Base-by-base conservation (phyloP, 2,888 invertebrate genomes). In the Brenthis hecate region DNA sequence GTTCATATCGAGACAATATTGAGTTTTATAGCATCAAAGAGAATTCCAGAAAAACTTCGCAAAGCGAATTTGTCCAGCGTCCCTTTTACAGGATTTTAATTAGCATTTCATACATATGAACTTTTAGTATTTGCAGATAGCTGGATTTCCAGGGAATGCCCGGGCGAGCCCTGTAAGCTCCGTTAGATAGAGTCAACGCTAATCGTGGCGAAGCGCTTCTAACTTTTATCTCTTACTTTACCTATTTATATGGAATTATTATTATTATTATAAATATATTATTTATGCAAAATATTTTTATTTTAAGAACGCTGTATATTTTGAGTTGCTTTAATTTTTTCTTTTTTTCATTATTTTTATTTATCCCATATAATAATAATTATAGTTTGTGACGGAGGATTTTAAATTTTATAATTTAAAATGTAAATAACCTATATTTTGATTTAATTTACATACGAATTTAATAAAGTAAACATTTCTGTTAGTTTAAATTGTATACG, bases 61-160 rank as follows among this genome's bases (percentile, higher is more conserved):
- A 56, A 23, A 66, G 57, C 19, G 56, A 57, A 53, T 68, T 60
- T 19, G 60, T 60, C 60, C 55, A 47, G 60, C 64, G 55, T 62
- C 58, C 63, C 64, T 70, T 70, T 70, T 67, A 65, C 67, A 67
- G 55, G 69, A 61, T 65, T 56, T 65, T 67, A 70, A 67, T 70
- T 64, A 67, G 36, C 66, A 60, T 64, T 67, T 67, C 56, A 56
- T 56, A 61, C 56, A 56, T 56, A 61, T 56, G 32, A 62, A 62
- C 55, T 51, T 62, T 48, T 48, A 55, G 61, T 61, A 50, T 60
- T 67, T 67, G 54, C 56, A 67, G 50, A 56, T 61, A 67, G 55
- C 54, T 66, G 28, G 23, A 19, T 67, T 63, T 51, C 56, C 23
- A 48, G 54, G 50, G 23, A 66, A 66, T 66, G 48, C 60, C 66